Evolutionary conservation across 2,888 invertebrate species (phyloP), one percentile per base, ranked within the genome.

Genomic region (Elegia similella): DNA sequence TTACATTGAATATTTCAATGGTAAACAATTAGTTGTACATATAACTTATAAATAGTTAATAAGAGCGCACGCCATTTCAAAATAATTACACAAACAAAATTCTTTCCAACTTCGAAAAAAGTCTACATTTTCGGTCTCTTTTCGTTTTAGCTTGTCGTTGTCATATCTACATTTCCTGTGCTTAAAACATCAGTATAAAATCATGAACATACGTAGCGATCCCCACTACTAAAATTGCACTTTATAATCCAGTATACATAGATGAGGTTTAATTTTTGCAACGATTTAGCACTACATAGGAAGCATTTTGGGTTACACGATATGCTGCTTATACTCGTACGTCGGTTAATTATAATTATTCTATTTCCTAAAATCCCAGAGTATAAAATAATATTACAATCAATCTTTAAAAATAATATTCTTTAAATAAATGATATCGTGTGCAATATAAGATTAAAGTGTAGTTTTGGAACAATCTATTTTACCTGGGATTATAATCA

Each of bases 271-370:
- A 54, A 64, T 43, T 59, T 58, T 60, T 48, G 53, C 48, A 52
- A 57, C 53, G 34, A 80, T 75, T 81, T 76, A 82, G 76, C 77
- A 81, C 80, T 77, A 78, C 69, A 70, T 77, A 80, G 80, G 81
- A 83, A 82, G 80, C 82, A 78, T 75, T 69, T 69, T 64, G 63
- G 66, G 66, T 76, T 70, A 70, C 59, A 72, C 66, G 65, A 63
- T 69, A 65, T 62, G 63, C 61, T 63, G 69, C 23, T 23, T 23
- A 23, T 23, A 23, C 23, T 23, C n/a, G n/a, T 57, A 59, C 60
- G 59, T 62, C 59, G 55, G 56, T 52, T 47, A 38, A 50, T 47
- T 34, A 38, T 38, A 0, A 38, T 48, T 48, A 53, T 32, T 56
- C 32, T 23, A 56, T 48, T 48, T 29, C 23, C 5, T 23, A 29